A percentile compares a stretch with the other conserved stretches of the same genome.
Evolutionary conservation across 2,797 vertebrate genomes (phyloP).

Genomic region (Hozukius guyotensis): DNA sequence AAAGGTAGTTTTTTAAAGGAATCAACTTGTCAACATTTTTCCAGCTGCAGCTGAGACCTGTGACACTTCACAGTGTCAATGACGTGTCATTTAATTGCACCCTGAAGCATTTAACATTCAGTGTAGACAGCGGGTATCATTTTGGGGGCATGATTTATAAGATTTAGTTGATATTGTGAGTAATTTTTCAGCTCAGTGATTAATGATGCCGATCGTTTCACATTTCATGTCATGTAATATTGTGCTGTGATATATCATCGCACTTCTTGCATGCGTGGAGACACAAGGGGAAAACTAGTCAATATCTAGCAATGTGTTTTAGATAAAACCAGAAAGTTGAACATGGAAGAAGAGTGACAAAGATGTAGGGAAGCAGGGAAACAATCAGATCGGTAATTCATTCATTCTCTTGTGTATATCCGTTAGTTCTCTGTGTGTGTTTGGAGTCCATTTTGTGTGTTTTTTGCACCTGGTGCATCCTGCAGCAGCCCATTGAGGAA

Average conservation of each 20-base stretch:
- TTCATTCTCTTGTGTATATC: not conserved
- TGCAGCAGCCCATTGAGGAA: conserved; percentile 14
- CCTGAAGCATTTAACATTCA: not conserved
- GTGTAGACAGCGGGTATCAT: not conserved
- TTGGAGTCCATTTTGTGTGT: not conserved
- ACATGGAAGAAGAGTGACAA: not conserved
- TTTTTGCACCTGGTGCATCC: conserved; percentile 50
- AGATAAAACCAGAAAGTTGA: not conserved
- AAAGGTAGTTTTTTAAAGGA: not conserved
- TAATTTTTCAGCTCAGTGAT: not conserved
- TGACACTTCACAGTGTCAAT: not conserved
- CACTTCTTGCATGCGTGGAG: rapidly evolving
- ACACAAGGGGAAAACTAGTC: not conserved
- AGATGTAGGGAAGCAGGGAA: not conserved
- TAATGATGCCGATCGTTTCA: not conserved
- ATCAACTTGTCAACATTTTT: not conserved
- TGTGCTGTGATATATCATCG: not conserved
- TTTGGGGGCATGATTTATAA: not conserved
- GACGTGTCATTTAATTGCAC: not conserved
- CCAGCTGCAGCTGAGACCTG: not conserved
- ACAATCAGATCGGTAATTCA: not conserved
- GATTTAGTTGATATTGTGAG: not conserved
- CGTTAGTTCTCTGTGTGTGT: not conserved
- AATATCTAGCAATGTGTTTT: not conserved
- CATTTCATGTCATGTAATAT: not conserved